These are phyloP conservation scores for Leptopilina boulardi DNA, from an alignment of 1,140 invertebrate genomes.

Conservation along the genomic window DNA sequence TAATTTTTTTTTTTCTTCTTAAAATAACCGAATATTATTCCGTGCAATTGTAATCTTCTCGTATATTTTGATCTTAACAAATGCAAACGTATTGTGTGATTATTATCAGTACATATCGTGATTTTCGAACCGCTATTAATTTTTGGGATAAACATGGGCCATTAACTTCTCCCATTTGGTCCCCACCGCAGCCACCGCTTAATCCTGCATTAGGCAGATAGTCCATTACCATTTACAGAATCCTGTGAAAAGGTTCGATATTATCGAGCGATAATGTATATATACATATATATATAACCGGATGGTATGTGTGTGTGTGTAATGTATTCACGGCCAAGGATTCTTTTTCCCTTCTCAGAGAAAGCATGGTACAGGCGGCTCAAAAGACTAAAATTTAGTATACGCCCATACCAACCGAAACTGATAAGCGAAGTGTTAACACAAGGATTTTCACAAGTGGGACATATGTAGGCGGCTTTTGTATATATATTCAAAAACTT, in stretches of 20 bases:
- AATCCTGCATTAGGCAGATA: conserved; percentile 30
- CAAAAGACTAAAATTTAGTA: conserved; percentile 17
- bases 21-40: too few relatives aligned
- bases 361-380: conserved; percentile 14
- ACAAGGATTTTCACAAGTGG: conserved; percentile 26
- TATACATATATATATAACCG: neutral
- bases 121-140: conserved; percentile 28
- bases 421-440: conserved; percentile 24
- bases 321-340: neutral
- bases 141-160: conserved; percentile 21
- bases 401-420: neutral
- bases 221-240: conserved; percentile 31
- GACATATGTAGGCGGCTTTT: conserved; percentile 25
- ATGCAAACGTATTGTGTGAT: neutral
- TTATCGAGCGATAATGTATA: conserved; percentile 19
- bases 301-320: neutral
- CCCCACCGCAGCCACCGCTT: conserved; percentile 16
- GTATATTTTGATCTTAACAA: too few relatives aligned
- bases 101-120: neutral
- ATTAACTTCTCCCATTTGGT: conserved; percentile 20
- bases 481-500: neutral
- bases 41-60: too few relatives aligned
- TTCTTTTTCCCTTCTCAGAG: neutral
- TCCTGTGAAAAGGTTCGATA: conserved; percentile 31
- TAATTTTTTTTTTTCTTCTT: too few relatives aligned